phyloP scores from a whole-genome alignment of 2,797 vertebrate genomes.

The Pseudochaenichthys georgianus region DNA sequence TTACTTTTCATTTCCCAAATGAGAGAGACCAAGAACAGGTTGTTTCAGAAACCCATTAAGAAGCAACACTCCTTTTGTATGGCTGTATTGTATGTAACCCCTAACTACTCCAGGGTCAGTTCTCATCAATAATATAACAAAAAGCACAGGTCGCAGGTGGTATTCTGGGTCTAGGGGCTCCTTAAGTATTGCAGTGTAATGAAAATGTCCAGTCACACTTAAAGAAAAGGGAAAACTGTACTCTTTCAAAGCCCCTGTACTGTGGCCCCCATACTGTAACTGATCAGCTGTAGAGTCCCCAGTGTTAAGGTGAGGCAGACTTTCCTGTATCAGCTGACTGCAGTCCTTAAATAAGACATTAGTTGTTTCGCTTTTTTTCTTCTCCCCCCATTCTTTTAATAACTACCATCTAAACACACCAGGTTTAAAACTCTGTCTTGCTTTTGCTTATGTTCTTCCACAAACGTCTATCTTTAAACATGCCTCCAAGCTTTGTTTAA shows the following conservation, averaged over 20 bases:
- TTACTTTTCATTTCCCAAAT: conserved; percentile 12
- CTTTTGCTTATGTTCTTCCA: neutral
- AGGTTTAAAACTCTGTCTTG: neutral
- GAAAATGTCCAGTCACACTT: conserved; percentile 31
- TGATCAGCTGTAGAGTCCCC: neutral
- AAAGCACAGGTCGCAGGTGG: conserved; percentile 16
- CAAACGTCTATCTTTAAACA: neutral
- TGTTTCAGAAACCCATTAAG: neutral
- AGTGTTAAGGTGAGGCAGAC: neutral
- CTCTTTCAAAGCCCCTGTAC: neutral
- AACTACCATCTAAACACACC: neutral
- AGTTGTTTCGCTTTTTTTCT: neutral
- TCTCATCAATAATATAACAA: conserved; percentile 22
- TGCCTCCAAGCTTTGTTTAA: neutral
- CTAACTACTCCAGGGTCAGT: conserved; percentile 9
- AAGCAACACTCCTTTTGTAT: conserved; percentile 5
- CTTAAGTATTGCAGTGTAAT: conserved; percentile 19
- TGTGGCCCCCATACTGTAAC: conserved; percentile 1
- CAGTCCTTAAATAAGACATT: neutral
- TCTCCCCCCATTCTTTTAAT: neutral
- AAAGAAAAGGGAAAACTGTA: conserved; percentile 5
- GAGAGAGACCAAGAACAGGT: conserved; percentile 1
- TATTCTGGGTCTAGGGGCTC: conserved; percentile 2
- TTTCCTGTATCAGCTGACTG: neutral
- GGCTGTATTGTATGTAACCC: conserved; percentile 1